A percentile compares a stretch with the other conserved stretches of the same genome.
Conservation (phyloP, 2,888 invertebrate genomes). For the Labia minor region DNA sequence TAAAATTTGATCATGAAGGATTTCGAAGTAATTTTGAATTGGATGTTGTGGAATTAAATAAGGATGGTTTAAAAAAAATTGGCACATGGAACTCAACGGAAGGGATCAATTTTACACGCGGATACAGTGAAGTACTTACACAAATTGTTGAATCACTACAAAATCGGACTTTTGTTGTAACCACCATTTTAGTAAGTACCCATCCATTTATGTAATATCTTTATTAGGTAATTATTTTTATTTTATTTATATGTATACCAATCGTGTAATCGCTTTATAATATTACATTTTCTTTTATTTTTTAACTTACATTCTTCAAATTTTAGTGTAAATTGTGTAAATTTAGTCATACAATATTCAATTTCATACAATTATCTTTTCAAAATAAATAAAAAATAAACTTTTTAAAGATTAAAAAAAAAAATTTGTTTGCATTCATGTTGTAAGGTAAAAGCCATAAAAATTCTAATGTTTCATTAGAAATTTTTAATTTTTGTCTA, state of each 20-base stretch:
- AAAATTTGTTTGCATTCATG: too few species aligned
- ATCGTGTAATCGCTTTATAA: too few species aligned
- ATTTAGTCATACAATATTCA: too few species aligned
- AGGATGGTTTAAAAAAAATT: conserved; percentile 71
- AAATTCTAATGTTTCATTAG: too few species aligned
- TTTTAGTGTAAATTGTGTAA: too few species aligned
- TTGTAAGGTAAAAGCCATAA: too few species aligned
- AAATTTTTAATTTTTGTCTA: too few species aligned
- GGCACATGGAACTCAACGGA: conserved; percentile 82
- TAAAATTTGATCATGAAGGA: conserved; percentile 89
- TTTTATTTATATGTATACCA: too few species aligned
- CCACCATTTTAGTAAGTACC: conserved; percentile 73
- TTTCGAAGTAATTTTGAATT: conserved; percentile 83
- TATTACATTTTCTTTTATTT: conserved; percentile 17
- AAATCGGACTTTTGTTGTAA: conserved; percentile 83
- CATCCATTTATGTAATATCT: conserved; percentile 17
- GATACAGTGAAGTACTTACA: conserved; percentile 72
- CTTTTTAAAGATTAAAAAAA: too few species aligned
- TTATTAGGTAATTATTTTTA: neutral
- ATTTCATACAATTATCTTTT: too few species aligned
- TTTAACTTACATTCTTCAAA: neutral
- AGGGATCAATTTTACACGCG: conserved; percentile 77
- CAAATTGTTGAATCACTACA: conserved; percentile 82
- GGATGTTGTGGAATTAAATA: conserved; percentile 81
- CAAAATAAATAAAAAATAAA: too few species aligned